Evolutionary conservation across 2,888 invertebrate species (phyloP).

Genomic region (Tiliacea aurago): DNA sequence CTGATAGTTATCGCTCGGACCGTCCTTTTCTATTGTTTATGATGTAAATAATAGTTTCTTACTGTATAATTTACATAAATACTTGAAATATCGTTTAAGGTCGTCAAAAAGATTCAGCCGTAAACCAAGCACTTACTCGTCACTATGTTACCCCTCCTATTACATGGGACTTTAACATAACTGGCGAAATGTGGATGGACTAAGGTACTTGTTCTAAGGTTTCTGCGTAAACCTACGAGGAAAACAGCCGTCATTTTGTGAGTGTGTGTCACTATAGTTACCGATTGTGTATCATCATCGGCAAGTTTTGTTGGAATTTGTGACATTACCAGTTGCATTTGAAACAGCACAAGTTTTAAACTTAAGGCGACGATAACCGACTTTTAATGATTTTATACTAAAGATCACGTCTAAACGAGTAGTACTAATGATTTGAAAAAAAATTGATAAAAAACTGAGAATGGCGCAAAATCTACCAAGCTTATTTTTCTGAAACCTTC

Average conservation of each 20-base stretch:
- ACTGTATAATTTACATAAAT: slow-evolving; percentile 29
- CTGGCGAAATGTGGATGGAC: not conserved
- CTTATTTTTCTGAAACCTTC: too few relatives aligned
- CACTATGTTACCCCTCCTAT: not conserved
- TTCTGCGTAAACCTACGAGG: too few relatives aligned
- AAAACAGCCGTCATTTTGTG: not conserved
- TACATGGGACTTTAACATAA: not conserved
- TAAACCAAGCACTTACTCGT: not conserved
- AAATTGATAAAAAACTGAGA: too few relatives aligned
- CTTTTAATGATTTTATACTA: too few relatives aligned
- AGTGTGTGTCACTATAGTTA: not conserved
- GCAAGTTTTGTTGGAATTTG: too few relatives aligned
- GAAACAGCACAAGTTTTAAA: too few relatives aligned
- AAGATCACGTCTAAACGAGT: too few relatives aligned
- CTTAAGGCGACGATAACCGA: too few relatives aligned
- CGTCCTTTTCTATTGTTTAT: slow-evolving; percentile 29
- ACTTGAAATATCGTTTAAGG: slow-evolving; percentile 24
- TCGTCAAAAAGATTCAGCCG: not conserved
- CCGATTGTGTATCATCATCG: not conserved
- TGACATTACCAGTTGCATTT: not conserved
- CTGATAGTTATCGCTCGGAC: slow-evolving; percentile 8
- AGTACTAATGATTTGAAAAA: too few relatives aligned
- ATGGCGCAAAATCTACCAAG: too few relatives aligned
- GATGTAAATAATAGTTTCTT: not conserved
- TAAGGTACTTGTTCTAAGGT: too few relatives aligned